Conservation (phyloP, 2,888 invertebrate species). For the Platynereis dumerilii region DNA sequence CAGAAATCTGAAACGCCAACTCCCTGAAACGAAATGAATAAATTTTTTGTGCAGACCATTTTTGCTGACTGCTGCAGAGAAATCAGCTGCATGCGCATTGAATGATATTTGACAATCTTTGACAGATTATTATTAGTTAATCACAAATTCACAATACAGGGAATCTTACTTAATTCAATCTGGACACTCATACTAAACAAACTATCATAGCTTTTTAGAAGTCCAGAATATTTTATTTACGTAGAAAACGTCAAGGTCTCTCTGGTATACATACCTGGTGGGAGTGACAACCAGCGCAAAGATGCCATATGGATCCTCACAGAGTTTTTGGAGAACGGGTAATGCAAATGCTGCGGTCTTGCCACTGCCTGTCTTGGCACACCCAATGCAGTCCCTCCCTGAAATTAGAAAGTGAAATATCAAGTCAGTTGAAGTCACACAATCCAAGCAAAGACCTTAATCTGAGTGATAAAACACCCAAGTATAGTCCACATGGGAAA, state of each 20-base stretch:
- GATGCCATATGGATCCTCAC: slow-evolving; percentile 94
- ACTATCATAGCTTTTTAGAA: too few species aligned
- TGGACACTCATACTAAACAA: too few species aligned
- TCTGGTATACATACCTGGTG: slow-evolving; percentile 73
- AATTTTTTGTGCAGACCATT: background rate
- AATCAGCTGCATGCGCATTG: too few species aligned
- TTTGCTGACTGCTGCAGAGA: too few species aligned
- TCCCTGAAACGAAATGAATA: slow-evolving; percentile 48
- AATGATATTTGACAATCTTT: too few species aligned
- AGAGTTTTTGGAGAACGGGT: slow-evolving; percentile 88
- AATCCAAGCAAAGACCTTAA: background rate
- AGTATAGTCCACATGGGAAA: background rate
- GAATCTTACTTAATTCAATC: too few species aligned
- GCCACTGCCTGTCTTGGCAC: slow-evolving; percentile 97
- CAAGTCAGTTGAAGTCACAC: background rate
- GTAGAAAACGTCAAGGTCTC: too few species aligned
- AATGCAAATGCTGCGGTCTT: slow-evolving; percentile 97
- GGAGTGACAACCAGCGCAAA: slow-evolving; percentile 94
- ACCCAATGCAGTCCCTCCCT: slow-evolving; percentile 90
- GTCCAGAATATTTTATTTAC: too few species aligned
- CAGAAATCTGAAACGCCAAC: slow-evolving; percentile 77
- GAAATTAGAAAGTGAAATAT: slow-evolving; percentile 1
- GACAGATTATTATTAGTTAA: too few species aligned
- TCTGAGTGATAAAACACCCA: background rate
- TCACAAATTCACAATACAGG: too few species aligned